Evolutionary conservation across 2,113 vertebrate species (phyloP), one percentile per base, ranked within the genome.

Genomic region (Brachyistius frenatus): DNA sequence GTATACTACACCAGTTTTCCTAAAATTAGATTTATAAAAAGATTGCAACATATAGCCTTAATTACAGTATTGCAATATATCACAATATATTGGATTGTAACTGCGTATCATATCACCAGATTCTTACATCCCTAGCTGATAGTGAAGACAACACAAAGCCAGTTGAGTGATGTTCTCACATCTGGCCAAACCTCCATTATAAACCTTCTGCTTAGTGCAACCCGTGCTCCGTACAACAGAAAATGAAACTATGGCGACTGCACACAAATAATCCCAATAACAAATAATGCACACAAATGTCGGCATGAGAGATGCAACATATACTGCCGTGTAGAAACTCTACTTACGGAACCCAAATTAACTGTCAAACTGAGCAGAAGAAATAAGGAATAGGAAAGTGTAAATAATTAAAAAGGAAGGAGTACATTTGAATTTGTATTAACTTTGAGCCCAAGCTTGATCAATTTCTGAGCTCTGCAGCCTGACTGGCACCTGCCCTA

Each of bases 401-500:
- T 46, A 16, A 23, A 23, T 36, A 76, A 60, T 33, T 44, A 64
- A 49, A 23, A 23, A 23, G 23, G 23, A 23, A 23, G 23, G 23
- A 16, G 3, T 66, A 58, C 44, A 46, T 46, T 46, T 46, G 7
- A 3, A 46, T 46, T 11, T 46, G 44, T 46, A 46, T 6, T 46
- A 6, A 7, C 44, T 77, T 74, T 80, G 49, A 65, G 64, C 56
- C 39, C 7, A 46, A 58, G 49, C 10, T 10, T 64, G 70, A 89
- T 91, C 83, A 86, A 84, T 86, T 78, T 81, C 31, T 76, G 6
- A 0, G 1, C 55, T 76, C 60, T 32, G 37, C 44, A 75, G 52
- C 33, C 65, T 82, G 91, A 90, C 37, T 81, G 91, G 90, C 89
- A 85, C 62, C 74, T 73, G 86, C 86, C 83, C 78, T 52, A 9